phyloP scores from a whole-genome alignment of 2,113 vertebrate genomes.

The Andinoacara biseriatus region DNA sequence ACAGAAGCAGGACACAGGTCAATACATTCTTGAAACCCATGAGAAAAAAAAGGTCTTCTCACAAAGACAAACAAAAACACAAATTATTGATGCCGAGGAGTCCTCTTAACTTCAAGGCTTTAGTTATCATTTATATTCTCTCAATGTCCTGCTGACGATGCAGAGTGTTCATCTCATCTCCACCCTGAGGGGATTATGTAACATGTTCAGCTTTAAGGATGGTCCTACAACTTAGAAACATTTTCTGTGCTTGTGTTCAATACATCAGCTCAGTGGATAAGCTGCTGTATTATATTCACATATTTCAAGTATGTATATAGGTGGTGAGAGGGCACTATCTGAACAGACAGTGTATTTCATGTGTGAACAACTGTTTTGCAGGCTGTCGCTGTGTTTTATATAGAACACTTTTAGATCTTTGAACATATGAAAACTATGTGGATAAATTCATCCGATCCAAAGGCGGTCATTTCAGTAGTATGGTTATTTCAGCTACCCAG shows the following conservation, averaged over 20 bases:
- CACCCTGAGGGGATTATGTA: conserved; percentile 35
- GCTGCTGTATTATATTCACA: conserved; percentile 43
- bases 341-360: neutral
- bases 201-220: conserved; percentile 34
- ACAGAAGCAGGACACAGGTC: no score
- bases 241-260: conserved; percentile 11
- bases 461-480: neutral
- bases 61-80: neutral
- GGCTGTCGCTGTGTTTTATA: neutral
- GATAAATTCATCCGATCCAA: neutral
- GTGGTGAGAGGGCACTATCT: conserved; percentile 14
- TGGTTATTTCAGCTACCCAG: no score
- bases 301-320: neutral
- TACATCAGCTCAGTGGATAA: conserved; percentile 29
- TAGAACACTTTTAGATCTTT: neutral
- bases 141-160: neutral
- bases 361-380: neutral
- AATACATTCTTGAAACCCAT: no score
- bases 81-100: neutral
- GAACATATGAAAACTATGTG: neutral
- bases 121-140: neutral
- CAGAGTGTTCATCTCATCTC: conserved; percentile 1
- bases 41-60: neutral
- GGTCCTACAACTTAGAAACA: conserved; percentile 25
- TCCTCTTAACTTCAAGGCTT: neutral